Evolutionary conservation across 2,888 invertebrate species (phyloP).

Genomic region (Himalopsyche japonica): DNA sequence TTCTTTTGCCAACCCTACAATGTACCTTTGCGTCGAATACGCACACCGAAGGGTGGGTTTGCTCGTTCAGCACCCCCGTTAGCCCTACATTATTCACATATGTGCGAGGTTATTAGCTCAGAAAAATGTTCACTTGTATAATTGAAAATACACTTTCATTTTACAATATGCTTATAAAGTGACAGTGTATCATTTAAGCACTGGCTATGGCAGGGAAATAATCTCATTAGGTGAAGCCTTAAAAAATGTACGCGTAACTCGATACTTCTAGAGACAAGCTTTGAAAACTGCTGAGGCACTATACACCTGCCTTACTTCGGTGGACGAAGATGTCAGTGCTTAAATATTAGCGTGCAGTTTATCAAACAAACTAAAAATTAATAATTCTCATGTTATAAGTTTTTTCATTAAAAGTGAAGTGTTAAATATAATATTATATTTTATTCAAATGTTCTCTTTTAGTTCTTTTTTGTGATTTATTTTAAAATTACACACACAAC

Average conservation of each 20-base stretch:
- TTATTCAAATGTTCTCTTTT: no score
- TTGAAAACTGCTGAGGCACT: background rate
- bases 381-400: no score
- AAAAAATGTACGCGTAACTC: background rate
- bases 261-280: background rate
- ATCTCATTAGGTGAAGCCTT: background rate
- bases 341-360: background rate
- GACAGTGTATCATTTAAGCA: background rate
- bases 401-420: no score
- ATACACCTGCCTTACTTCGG: background rate
- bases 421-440: no score
- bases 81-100: no score
- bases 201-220: background rate
- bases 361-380: no score
- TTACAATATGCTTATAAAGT: background rate
- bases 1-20: no score
- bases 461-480: no score
- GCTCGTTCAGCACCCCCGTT: no score
- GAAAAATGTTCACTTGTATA: background rate
- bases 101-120: background rate
- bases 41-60: no score
- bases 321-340: background rate
- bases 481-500: no score
- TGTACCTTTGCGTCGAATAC: no score
- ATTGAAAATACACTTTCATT: background rate